phyloP scores from a whole-genome alignment of 2,113 vertebrate genomes.

The Heterotis niloticus region DNA sequence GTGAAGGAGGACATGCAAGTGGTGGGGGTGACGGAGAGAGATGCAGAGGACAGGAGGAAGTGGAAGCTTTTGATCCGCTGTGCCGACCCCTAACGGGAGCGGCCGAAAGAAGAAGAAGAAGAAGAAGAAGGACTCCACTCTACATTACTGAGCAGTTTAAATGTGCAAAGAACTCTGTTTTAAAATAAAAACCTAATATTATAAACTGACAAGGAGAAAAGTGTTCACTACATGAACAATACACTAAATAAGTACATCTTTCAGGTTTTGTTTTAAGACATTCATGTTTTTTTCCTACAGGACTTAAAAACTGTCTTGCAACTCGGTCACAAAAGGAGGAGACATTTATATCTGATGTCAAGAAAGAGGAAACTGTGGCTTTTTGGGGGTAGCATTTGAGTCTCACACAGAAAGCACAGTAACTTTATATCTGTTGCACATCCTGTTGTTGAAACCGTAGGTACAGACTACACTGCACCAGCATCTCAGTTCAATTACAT shows the following conservation, averaged over 20 bases:
- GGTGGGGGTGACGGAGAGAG: no score
- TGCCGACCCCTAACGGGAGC: no score
- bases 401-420: not conserved
- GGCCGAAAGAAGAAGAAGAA: no score
- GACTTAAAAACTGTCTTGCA: not conserved
- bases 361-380: conserved; percentile 1
- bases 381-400: not conserved
- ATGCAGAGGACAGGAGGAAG: no score
- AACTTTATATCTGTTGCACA: not conserved
- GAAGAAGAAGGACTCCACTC: no score
- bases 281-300: not conserved
- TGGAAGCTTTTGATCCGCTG: no score
- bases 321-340: not conserved
- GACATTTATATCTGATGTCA: not conserved
- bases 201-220: no score
- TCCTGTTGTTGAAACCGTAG: not conserved
- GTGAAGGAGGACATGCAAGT: no score
- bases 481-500: not conserved
- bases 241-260: not conserved
- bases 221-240: no score
- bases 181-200: no score
- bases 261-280: not conserved
- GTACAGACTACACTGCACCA: not conserved
- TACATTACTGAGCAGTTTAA: no score
- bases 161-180: no score